Conservation (phyloP, 2,888 invertebrate genomes). For the Caenorhabditis drosophilae region DNA sequence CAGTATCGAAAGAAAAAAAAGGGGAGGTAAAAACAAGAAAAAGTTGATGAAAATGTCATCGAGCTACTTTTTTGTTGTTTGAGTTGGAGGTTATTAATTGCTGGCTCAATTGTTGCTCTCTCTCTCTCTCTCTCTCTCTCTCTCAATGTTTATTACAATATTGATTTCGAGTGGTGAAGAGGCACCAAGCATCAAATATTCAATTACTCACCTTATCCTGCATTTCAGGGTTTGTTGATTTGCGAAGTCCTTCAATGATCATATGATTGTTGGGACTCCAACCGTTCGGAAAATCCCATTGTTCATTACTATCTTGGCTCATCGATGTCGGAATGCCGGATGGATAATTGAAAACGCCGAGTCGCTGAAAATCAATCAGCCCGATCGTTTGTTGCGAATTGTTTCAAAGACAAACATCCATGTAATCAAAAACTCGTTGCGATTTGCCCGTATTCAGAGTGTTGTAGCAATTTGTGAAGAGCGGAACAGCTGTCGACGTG, state of each 20-base stretch:
- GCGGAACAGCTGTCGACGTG: constrained; percentile 75
- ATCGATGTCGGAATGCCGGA: constrained; percentile 57
- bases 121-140: too few species aligned
- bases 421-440: constrained; percentile 48
- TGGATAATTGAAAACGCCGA: constrained; percentile 52
- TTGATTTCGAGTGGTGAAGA: too few species aligned
- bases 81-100: too few species aligned
- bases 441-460: constrained; percentile 49
- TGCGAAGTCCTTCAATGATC: constrained; percentile 79
- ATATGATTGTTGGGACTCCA: constrained; percentile 74
- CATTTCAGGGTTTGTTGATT: constrained; percentile 55
- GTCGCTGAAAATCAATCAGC: constrained; percentile 44
- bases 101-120: too few species aligned
- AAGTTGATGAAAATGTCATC: too few species aligned
- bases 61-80: too few species aligned
- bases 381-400: too few species aligned
- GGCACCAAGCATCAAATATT: too few species aligned
- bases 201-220: constrained; percentile 56
- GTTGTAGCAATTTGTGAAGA: constrained; percentile 75
- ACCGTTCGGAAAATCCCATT: constrained; percentile 66
- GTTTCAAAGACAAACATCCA: constrained; percentile 49
- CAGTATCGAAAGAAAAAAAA: too few species aligned
- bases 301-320: constrained; percentile 76
- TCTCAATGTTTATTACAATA: too few species aligned
- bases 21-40: too few species aligned